Evolutionary conservation across 2,888 invertebrate genomes (phyloP).

Genomic region (Sepiola atlantica): DNA sequence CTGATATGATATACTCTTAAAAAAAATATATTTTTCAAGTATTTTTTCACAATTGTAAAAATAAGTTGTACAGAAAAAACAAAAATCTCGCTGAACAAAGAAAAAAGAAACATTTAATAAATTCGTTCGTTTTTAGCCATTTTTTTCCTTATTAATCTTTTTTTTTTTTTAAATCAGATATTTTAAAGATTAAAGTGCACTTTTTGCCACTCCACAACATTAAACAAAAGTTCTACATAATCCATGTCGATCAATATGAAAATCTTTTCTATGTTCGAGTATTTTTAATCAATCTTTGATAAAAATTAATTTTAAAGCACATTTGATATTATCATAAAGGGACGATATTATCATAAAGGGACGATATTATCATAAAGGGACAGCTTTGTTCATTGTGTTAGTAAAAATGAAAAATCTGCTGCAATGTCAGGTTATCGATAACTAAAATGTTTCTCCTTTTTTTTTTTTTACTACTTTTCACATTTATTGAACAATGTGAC

Average conservation of each 20-base stretch:
- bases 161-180: too few species aligned
- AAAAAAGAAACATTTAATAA: too few species aligned
- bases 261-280: neutral
- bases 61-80: neutral
- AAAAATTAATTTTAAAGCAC: neutral
- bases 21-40: neutral
- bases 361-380: neutral
- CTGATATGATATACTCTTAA: neutral
- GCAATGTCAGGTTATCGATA: too few species aligned
- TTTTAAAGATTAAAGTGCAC: neutral
- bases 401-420: too few species aligned
- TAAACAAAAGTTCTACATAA: neutral
- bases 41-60: slow-evolving; percentile 1
- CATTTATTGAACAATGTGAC: too few species aligned
- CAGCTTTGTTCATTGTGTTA: neutral
- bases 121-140: too few species aligned
- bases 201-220: neutral
- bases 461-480: too few species aligned
- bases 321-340: neutral
- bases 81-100: neutral
- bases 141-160: too few species aligned
- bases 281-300: neutral
- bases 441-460: too few species aligned
- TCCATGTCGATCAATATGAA: neutral
- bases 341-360: too few species aligned